phyloP scores from a whole-genome alignment of 2,113 vertebrate genomes.

The Turnix velox region DNA sequence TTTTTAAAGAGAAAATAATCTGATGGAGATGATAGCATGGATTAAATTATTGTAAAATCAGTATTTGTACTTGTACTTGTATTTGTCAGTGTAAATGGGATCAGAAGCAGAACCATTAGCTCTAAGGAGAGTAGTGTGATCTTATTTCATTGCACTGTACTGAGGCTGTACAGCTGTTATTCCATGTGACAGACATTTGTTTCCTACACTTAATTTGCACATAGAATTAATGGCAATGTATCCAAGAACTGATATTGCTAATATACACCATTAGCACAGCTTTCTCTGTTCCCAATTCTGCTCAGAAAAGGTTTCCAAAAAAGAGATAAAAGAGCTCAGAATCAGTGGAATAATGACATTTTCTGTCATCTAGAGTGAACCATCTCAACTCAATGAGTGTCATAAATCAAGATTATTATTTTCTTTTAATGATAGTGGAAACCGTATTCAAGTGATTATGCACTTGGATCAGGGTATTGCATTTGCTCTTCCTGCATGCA shows the following conservation, averaged over 20 bases:
- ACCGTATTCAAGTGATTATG: neutral
- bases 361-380: neutral
- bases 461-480: neutral
- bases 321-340: neutral
- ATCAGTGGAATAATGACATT: neutral
- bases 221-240: conserved; percentile 38
- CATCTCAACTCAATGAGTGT: neutral
- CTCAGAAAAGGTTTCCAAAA: conserved; percentile 24
- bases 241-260: conserved; percentile 54
- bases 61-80: too few relatives aligned
- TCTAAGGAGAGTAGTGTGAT: neutral
- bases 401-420: neutral
- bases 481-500: conserved; percentile 42
- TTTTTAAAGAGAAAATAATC: neutral
- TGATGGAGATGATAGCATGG: neutral
- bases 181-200: conserved; percentile 29
- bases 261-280: conserved; percentile 10
- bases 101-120: conserved; percentile 20
- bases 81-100: neutral
- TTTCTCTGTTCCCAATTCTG: neutral
- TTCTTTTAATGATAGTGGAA: neutral
- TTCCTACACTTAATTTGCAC: conserved; percentile 41
- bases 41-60: neutral
- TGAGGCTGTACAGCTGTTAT: conserved; percentile 7
- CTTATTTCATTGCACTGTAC: neutral